Evolutionary conservation across 1,140 invertebrate genomes (phyloP).

Genomic region (Chymomyza costata): DNA sequence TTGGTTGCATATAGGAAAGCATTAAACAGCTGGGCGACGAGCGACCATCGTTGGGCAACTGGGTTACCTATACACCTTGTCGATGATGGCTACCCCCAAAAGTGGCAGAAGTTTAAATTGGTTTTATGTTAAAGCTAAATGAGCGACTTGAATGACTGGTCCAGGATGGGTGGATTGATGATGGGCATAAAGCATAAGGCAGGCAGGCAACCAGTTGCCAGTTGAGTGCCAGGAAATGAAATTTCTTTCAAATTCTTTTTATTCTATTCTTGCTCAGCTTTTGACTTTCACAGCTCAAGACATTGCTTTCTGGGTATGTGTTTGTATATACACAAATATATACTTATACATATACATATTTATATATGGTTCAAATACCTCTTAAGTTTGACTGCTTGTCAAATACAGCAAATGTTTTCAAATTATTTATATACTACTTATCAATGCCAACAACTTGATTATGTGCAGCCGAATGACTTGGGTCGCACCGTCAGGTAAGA

Average conservation of each 20-base stretch:
- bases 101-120: slow-evolving; percentile 67
- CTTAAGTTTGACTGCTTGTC: slow-evolving; percentile 70
- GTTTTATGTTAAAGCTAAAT: slow-evolving; percentile 73
- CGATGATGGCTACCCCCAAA: slow-evolving; percentile 35
- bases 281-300: slow-evolving; percentile 6
- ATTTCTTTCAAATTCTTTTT: slow-evolving; percentile 62
- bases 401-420: slow-evolving; percentile 69
- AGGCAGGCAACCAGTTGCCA: slow-evolving; percentile 19
- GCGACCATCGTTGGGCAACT: slow-evolving; percentile 7
- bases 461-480: no score
- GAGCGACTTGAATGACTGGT: slow-evolving; percentile 39
- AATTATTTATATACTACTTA: slow-evolving; percentile 42
- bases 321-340: no score
- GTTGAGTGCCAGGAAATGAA: slow-evolving; percentile 65
- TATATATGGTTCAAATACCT: slow-evolving; percentile 27
- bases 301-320: slow-evolving; percentile 27
- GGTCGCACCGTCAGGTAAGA: no score
- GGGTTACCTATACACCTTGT: slow-evolving; percentile 13
- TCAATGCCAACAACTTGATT: no score
- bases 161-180: slow-evolving; percentile 12
- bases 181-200: neutral
- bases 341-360: no score
- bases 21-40: slow-evolving; percentile 40
- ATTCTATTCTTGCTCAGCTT: slow-evolving; percentile 26
- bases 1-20: slow-evolving; percentile 55